These are phyloP conservation scores for Champsocephalus esox DNA, from an alignment of 2,797 vertebrate genomes.

Conservation along the genomic window DNA sequence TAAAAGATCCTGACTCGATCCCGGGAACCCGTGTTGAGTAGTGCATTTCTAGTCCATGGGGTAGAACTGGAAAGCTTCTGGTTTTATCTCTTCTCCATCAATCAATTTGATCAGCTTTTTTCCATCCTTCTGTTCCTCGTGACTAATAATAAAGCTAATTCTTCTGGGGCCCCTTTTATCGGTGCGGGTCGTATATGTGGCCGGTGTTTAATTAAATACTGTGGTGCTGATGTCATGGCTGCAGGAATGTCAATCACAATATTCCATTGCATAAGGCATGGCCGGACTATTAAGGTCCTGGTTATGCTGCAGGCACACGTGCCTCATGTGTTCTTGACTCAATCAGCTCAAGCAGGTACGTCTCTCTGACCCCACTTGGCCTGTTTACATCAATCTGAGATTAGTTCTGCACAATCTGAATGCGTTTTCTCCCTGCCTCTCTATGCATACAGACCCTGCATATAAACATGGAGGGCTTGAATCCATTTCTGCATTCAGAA, in stretches of 20 bases:
- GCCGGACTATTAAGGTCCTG: constrained; percentile 28
- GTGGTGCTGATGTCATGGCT: constrained; percentile 39
- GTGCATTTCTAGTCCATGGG: neutral
- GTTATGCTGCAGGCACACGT: constrained; percentile 13
- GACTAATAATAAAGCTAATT: constrained; percentile 39
- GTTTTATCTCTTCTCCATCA: constrained; percentile 18
- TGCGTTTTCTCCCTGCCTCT: neutral
- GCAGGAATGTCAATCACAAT: constrained; percentile 41
- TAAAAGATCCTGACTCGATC: constrained; percentile 14
- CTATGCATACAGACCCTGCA: neutral
- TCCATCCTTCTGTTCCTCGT: constrained; percentile 10
- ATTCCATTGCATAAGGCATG: constrained; percentile 23
- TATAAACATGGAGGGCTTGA: constrained; percentile 7
- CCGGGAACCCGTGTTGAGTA: neutral
- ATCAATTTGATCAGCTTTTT: constrained; percentile 20
- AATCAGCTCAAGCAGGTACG: constrained; percentile 34
- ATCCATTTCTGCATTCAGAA: constrained; percentile 38
- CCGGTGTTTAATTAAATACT: constrained; percentile 55
- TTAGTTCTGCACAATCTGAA: constrained; percentile 9
- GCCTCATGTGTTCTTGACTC: constrained; percentile 19
- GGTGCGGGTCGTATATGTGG: constrained; percentile 28
- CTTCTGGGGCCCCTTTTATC: constrained; percentile 23
- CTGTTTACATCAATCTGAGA: constrained; percentile 27
- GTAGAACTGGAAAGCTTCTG: neutral
- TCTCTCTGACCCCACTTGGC: constrained; percentile 5